Evolutionary conservation across 2,888 invertebrate species (phyloP).

Genomic region (Ernsta delagoae): DNA sequence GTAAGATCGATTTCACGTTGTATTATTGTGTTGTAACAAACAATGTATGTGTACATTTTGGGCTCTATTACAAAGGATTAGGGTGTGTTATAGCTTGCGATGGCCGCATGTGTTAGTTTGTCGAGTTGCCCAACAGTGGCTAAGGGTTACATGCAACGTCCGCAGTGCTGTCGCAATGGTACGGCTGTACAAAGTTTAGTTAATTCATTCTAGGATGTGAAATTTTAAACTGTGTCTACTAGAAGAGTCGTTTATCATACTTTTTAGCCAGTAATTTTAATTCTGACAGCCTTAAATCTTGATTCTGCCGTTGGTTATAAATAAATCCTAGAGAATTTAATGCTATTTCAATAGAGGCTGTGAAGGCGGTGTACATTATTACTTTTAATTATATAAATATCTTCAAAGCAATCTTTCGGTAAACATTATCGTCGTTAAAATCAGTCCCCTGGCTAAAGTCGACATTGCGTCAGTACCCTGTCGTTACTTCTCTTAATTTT

Average conservation of each 20-base stretch:
- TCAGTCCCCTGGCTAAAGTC: neutral
- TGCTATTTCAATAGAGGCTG: too few species aligned
- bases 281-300: too few species aligned
- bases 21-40: neutral
- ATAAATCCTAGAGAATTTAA: too few species aligned
- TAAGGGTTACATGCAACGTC: conserved; percentile 36
- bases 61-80: conserved; percentile 9
- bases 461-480: neutral
- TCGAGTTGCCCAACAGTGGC: conserved; percentile 30
- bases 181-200: conserved; percentile 10
- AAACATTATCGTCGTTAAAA: neutral
- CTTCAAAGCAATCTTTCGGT: neutral
- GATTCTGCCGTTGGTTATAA: too few species aligned
- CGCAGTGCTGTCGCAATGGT: conserved; percentile 35
- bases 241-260: too few species aligned
- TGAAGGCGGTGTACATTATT: too few species aligned
- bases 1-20: conserved; percentile 29
- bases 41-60: neutral
- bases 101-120: conserved; percentile 4
- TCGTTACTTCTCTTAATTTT: neutral
- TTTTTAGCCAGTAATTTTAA: too few species aligned
- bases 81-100: neutral
- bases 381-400: too few species aligned
- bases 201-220: conserved; percentile 22
- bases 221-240: neutral